phyloP scores from a whole-genome alignment of 2,113 vertebrate species.

The Tangachromis dhanisi region DNA sequence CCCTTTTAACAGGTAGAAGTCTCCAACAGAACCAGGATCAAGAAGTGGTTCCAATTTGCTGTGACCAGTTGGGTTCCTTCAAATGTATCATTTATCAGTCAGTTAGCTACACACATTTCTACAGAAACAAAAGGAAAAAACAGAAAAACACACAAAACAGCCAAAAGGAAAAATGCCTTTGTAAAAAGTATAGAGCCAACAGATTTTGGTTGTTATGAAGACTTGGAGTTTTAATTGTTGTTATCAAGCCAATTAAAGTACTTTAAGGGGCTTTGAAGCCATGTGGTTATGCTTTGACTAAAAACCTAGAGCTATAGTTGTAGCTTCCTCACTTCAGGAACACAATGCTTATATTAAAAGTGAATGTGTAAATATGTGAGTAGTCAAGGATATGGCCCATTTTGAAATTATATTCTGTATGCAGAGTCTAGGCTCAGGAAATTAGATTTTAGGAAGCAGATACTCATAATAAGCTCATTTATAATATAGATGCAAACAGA shows the following conservation, averaged over 20 bases:
- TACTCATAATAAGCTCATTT: not conserved
- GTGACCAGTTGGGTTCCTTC: not conserved
- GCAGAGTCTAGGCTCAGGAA: not conserved
- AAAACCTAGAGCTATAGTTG: not conserved
- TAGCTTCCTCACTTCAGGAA: not conserved
- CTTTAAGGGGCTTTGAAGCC: not conserved
- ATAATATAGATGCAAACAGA: not conserved
- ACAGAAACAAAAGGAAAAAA: not conserved
- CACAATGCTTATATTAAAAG: not conserved
- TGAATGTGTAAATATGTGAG: not conserved
- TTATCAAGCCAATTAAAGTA: not conserved
- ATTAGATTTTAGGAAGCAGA: not conserved
- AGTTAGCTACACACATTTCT: not conserved
- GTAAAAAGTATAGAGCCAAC: not conserved
- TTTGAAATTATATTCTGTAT: not conserved
- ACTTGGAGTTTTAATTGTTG: not conserved
- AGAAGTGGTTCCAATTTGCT: not conserved
- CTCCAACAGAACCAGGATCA: not conserved
- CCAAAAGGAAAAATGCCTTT: not conserved
- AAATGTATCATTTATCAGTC: not conserved
- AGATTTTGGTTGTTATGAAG: not conserved
- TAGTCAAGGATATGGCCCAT: not conserved
- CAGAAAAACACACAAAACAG: not conserved
- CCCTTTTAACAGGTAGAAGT: not conserved
- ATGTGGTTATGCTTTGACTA: not conserved